Conservation (phyloP, 2,888 invertebrate genomes). For the Megalurothrips usitatus region DNA sequence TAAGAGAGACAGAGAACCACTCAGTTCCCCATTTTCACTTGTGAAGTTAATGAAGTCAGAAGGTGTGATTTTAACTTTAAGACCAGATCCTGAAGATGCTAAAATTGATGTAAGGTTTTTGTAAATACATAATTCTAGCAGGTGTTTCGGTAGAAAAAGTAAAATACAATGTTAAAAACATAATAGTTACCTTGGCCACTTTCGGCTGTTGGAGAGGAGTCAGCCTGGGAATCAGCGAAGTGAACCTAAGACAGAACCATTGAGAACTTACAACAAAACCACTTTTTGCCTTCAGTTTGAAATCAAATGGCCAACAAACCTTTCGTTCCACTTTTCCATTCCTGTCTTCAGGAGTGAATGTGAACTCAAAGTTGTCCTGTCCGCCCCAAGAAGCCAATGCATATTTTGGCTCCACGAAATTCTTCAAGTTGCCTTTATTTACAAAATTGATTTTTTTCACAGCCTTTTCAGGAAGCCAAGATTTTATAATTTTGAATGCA, state of each 20-base stretch:
- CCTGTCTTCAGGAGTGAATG: constrained; percentile 61
- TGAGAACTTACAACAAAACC: constrained; percentile 30
- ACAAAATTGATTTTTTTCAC: constrained; percentile 84
- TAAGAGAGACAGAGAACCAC: constrained; percentile 62
- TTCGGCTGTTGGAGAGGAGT: constrained; percentile 45
- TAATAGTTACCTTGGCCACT: constrained; percentile 41
- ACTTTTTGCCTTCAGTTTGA: neutral
- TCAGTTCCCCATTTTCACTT: constrained; percentile 58
- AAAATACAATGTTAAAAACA: constrained; percentile 33
- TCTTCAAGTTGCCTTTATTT: constrained; percentile 66
- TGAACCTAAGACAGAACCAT: constrained; percentile 52
- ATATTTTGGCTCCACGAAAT: constrained; percentile 68
- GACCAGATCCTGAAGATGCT: constrained; percentile 47
- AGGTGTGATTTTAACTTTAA: constrained; percentile 60
- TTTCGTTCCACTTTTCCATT: constrained; percentile 37
- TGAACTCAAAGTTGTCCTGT: constrained; percentile 64
- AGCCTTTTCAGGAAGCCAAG: constrained; percentile 80
- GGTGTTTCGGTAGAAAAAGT: constrained; percentile 21
- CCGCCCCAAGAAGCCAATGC: constrained; percentile 79
- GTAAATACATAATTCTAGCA: too few relatives aligned
- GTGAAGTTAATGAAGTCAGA: constrained; percentile 66
- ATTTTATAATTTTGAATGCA: constrained; percentile 85
- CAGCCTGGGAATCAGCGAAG: constrained; percentile 58
- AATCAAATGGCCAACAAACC: constrained; percentile 23
- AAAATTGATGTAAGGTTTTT: constrained; percentile 32